A percentile compares a stretch with the other conserved stretches of the same genome.
Evolutionary conservation across 2,888 invertebrate species (phyloP).

Genomic region (Lampropteryx suffumata): DNA sequence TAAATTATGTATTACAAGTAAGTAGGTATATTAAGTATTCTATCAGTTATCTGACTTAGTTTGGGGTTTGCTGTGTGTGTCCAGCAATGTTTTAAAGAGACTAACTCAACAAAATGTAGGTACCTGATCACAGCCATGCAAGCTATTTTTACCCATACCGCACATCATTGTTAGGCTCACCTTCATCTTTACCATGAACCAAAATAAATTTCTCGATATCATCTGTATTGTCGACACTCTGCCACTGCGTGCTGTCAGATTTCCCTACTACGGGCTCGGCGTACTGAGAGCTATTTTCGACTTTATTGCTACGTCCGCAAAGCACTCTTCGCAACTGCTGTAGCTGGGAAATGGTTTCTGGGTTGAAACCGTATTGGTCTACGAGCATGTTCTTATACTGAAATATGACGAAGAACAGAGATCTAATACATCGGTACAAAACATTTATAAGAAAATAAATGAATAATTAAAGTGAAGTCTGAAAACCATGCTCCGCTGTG

Average conservation of each 20-base stretch:
- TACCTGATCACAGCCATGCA: too few relatives aligned
- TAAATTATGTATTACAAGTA: too few relatives aligned
- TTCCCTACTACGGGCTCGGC: conserved; percentile 28
- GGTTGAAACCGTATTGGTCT: conserved; percentile 45
- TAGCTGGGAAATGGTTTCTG: conserved; percentile 40
- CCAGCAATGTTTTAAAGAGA: too few relatives aligned
- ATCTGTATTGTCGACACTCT: conserved; percentile 47
- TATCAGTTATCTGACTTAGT: too few relatives aligned
- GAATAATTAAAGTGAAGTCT: too few relatives aligned
- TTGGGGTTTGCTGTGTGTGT: too few relatives aligned
- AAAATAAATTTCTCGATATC: conserved; percentile 43
- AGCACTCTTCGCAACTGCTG: conserved; percentile 42
- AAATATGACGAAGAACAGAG: conserved; percentile 1
- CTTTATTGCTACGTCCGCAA: conserved; percentile 32
- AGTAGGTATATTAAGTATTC: too few relatives aligned
- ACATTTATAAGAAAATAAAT: too few relatives aligned
- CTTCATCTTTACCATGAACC: conserved; percentile 9
- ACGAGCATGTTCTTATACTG: conserved; percentile 43
- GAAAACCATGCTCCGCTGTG: too few relatives aligned
- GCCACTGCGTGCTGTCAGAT: conserved; percentile 47
- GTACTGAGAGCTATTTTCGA: conserved; percentile 49
- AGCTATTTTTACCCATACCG: background rate
- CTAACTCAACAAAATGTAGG: too few relatives aligned
- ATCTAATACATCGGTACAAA: too few relatives aligned
- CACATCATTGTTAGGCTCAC: background rate